Base-by-base conservation (phyloP, 2,888 invertebrate species). In the Apamea epomidion region DNA sequence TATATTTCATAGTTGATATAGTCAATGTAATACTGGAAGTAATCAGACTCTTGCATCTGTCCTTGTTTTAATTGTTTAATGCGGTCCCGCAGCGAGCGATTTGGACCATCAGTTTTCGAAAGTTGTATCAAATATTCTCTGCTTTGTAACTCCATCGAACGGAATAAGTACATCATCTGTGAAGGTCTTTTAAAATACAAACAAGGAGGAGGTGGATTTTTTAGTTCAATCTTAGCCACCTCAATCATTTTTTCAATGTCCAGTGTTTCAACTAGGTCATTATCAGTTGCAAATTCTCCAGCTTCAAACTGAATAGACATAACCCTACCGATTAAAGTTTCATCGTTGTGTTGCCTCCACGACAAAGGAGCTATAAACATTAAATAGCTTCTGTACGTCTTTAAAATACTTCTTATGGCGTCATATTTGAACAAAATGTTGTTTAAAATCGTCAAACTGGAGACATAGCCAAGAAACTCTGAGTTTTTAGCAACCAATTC, bases 81-180 rank as follows among this genome's bases (percentile, higher is more conserved):
- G 42, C 94, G 93, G 42, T 95, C 94, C 85, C 92, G 92, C 82
- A 97, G 90, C 73, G 93, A 80, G 70, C 94, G 92, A 85, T 91
- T 94, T 16, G 96, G 96, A 21, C 85, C 93, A 86, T 94, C 95
- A 6, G 95, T 96, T 90, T 95, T 96, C 2, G 97, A 92, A 54
- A 96, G 92, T 82, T 97, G 94, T 80, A 91, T 94, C 79, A 97
- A 92, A 91, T 97, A 97, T 91, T 97, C 96, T 87, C 97, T 93
- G 86, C 97, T 97, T 88, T 97, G 97, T 84, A 97, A 90, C 89
- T 97, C 97, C 96, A 97, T 96, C 21, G 94, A 93, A 69, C 95
- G 93, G 86, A 97, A 97, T 83, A 96, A 89, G 89, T 95, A 94
- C 60, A 96, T 92, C 94, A 96, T 96, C 90, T 97, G 93, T 68